Base-by-base conservation (phyloP, 2,797 vertebrate genomes). In the Pangasius mekongensis region DNA sequence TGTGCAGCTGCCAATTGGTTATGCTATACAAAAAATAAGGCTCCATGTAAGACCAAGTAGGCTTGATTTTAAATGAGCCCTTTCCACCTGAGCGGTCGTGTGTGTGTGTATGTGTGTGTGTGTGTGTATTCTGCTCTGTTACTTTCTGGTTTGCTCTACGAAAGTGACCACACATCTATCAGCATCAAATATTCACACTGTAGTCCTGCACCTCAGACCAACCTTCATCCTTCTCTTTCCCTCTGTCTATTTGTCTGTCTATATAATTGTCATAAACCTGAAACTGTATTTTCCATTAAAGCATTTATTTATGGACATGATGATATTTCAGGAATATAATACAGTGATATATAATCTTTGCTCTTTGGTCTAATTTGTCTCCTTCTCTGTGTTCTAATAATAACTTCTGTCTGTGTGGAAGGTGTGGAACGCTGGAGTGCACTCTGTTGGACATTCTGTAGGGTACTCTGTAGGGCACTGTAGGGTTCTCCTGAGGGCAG, bases 111-210 rank as follows among this genome's bases (percentile, higher is more conserved):
- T 83, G 86, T 87, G 87, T 90, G 87, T 87, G 83, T 84, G 89
- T 87, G 82, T 83, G 74, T 77, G 52, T 54, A 16, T 9, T 3
- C 9, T 36, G 56, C 13, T 82, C 56, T 16, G 33, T 5, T 89
- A 82, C 86, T 88, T 95, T 96, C 93, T 94, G 93, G 94, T 96
- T 96, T 95, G 95, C 96, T 96, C 95, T 94, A 91, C 94, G 93
- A 94, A 94, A 96, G 95, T 95, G 95, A 95, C 92, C 95, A 95
- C 91, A 94, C 90, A 95, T 96, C 95, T 93, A 81, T 95, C 94
- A 94, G 92, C 95, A 96, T 96, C 94, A 96, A 96, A 96, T 96
- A 96, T 97, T 97, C 95, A 96, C 94, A 60, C 33, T 27, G 92
- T 92, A 92, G 91, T 92, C 90, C 94, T 94, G 94, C 93, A 94